Conservation (phyloP, 2,797 vertebrate genomes). For the Ctenopoma kingsleyae region DNA sequence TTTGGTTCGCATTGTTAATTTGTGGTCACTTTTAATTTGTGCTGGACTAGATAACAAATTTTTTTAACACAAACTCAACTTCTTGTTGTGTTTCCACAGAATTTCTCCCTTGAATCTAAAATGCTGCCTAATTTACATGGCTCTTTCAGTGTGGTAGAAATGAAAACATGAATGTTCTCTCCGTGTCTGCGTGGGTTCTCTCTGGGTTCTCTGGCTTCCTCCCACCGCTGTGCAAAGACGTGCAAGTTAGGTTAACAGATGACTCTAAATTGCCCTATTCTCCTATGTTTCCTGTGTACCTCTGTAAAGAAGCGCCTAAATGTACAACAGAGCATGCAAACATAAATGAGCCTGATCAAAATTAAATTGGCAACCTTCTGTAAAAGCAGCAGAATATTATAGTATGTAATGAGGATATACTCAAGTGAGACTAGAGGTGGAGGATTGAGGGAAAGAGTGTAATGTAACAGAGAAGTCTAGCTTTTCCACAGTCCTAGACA, state of each 20-base stretch:
- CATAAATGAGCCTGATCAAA: conserved; percentile 22
- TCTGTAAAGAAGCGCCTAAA: neutral
- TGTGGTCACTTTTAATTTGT: neutral
- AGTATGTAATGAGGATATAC: conserved; percentile 14
- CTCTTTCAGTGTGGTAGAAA: neutral
- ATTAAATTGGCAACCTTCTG: conserved; percentile 1
- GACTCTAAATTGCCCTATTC: too few species aligned
- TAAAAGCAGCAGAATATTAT: conserved; percentile 25
- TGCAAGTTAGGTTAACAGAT: too few species aligned
- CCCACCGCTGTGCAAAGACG: too few species aligned
- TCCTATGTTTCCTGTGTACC: too few species aligned
- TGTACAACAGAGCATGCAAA: conserved; percentile 7
- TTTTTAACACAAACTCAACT: neutral
- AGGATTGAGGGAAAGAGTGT: conserved; percentile 48
- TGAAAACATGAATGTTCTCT: neutral
- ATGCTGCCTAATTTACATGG: neutral
- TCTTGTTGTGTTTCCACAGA: neutral
- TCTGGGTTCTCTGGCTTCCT: too few species aligned
- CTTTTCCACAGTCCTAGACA: conserved; percentile 52
- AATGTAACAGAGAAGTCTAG: conserved; percentile 33
- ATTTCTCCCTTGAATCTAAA: neutral
- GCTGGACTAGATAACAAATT: neutral
- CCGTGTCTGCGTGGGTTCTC: too few species aligned
- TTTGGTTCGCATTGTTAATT: neutral
- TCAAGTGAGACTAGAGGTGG: conserved; percentile 29